Evolutionary conservation across 1,140 invertebrate genomes (phyloP).

Genomic region (Dendroctonus valens): DNA sequence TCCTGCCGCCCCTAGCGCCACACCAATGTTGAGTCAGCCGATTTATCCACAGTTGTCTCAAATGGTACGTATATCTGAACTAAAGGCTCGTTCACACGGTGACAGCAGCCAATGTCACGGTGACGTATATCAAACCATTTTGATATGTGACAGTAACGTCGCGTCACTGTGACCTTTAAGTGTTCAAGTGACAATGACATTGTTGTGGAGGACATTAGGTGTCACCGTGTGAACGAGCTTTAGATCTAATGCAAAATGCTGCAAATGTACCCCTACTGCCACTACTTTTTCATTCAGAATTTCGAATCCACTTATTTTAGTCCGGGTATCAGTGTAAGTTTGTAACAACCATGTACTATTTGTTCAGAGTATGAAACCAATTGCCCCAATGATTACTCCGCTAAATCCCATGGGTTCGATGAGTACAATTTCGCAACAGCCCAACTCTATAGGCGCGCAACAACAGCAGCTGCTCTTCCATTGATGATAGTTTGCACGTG

Average conservation of each 20-base stretch:
- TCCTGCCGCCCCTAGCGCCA: slow-evolving; percentile 32
- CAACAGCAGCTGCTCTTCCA: slow-evolving; percentile 46
- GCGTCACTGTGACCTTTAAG: too few relatives aligned
- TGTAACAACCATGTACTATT: too few relatives aligned
- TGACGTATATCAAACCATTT: too few relatives aligned
- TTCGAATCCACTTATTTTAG: background rate
- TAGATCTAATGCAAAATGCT: too few relatives aligned
- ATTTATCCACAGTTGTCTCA: slow-evolving; percentile 31
- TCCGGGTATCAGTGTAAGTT: slow-evolving; percentile 4
- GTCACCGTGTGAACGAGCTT: too few relatives aligned
- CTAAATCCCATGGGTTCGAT: slow-evolving; percentile 39
- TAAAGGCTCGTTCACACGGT: too few relatives aligned
- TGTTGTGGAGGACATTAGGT: too few relatives aligned
- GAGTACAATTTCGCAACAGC: slow-evolving; percentile 35
- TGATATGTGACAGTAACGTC: too few relatives aligned
- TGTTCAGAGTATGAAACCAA: slow-evolving; percentile 46
- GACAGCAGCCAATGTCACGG: too few relatives aligned
- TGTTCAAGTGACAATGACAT: too few relatives aligned
- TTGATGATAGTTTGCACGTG: slow-evolving; percentile 27
- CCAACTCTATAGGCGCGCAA: slow-evolving; percentile 36
- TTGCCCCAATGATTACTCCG: slow-evolving; percentile 42
- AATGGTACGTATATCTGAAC: slow-evolving; percentile 42
- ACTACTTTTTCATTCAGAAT: too few relatives aligned
- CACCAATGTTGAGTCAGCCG: slow-evolving; percentile 34
- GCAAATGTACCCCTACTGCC: too few relatives aligned